phyloP scores from a whole-genome alignment of 2,797 vertebrate species.

The Pterois miles region DNA sequence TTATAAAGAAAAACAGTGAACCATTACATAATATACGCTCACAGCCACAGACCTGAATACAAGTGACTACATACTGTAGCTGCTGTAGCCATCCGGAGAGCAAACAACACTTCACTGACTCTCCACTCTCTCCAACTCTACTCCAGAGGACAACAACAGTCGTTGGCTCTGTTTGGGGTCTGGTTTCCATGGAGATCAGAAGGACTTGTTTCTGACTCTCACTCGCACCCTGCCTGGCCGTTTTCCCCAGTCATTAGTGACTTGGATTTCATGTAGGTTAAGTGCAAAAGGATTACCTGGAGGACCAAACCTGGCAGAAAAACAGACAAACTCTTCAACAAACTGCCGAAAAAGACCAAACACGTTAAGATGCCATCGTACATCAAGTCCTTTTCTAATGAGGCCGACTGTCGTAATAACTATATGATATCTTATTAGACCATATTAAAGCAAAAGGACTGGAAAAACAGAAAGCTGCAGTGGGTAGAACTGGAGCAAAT shows the following conservation, averaged over 20 bases:
- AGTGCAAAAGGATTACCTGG: slow-evolving; percentile 31
- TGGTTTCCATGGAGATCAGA: slow-evolving; percentile 41
- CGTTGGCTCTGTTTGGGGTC: slow-evolving; percentile 34
- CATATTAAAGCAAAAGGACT: neutral
- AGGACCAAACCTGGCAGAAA: slow-evolving; percentile 2
- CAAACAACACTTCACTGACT: slow-evolving; percentile 28
- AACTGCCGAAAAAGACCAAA: neutral
- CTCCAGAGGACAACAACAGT: slow-evolving; percentile 39
- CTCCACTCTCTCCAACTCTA: slow-evolving; percentile 10
- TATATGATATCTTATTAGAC: neutral
- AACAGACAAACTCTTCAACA: neutral
- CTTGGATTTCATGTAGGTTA: slow-evolving; percentile 32
- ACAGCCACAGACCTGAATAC: neutral
- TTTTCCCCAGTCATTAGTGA: slow-evolving; percentile 20
- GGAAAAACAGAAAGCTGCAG: neutral
- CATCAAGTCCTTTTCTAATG: neutral
- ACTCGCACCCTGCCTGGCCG: neutral
- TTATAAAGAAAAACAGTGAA: slow-evolving; percentile 4
- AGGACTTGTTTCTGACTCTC: slow-evolving; percentile 23
- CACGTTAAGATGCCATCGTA: neutral
- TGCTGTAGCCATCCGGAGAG: slow-evolving; percentile 16
- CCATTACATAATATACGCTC: neutral
- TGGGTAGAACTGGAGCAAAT: too few relatives aligned
- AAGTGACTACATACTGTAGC: slow-evolving; percentile 11
- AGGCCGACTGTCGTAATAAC: neutral